Conservation (phyloP, 1,140 invertebrate genomes). For the Drosophila baimaii region DNA sequence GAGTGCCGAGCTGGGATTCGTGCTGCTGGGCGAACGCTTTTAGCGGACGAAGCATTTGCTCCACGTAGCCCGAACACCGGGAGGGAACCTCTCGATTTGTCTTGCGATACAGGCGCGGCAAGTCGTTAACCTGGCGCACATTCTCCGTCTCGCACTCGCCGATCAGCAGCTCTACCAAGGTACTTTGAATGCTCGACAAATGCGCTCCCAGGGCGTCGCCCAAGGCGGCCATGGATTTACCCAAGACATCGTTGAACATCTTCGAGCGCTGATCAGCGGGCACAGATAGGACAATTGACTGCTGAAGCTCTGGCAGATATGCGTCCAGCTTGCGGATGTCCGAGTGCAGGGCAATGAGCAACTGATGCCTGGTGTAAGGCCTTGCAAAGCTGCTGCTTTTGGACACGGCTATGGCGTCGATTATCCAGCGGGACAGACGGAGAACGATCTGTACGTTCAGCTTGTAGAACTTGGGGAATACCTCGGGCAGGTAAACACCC, state of each 20-base stretch:
- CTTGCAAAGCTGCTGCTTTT: conserved; percentile 41
- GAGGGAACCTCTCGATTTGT: conserved; percentile 95
- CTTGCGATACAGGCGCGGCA: conserved; percentile 95
- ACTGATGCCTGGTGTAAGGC: conserved; percentile 44
- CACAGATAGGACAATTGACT: conserved; percentile 42
- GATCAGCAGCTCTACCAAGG: conserved; percentile 66
- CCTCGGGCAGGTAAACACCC: conserved; percentile 89
- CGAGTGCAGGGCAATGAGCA: conserved; percentile 66
- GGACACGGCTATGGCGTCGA: conserved; percentile 65
- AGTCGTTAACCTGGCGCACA: conserved; percentile 90
- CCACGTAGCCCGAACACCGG: conserved; percentile 91
- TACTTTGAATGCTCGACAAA: conserved; percentile 56
- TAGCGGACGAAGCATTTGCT: conserved; percentile 88
- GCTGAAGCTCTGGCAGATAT: conserved; percentile 55
- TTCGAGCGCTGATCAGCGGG: conserved; percentile 40
- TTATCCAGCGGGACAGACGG: conserved; percentile 90
- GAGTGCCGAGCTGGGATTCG: conserved; percentile 85
- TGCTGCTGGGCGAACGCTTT: conserved; percentile 87
- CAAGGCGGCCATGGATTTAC: conserved; percentile 62
- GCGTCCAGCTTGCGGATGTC: conserved; percentile 68
- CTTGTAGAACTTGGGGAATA: conserved; percentile 94
- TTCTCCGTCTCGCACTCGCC: conserved; percentile 74
- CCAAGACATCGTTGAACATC: conserved; percentile 57
- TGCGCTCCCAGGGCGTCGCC: conserved; percentile 42
- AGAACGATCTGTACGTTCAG: conserved; percentile 92